Base-by-base conservation (phyloP, 37 sponge, comb jelly and placozoan species). In the Amphimedon queenslandica region DNA sequence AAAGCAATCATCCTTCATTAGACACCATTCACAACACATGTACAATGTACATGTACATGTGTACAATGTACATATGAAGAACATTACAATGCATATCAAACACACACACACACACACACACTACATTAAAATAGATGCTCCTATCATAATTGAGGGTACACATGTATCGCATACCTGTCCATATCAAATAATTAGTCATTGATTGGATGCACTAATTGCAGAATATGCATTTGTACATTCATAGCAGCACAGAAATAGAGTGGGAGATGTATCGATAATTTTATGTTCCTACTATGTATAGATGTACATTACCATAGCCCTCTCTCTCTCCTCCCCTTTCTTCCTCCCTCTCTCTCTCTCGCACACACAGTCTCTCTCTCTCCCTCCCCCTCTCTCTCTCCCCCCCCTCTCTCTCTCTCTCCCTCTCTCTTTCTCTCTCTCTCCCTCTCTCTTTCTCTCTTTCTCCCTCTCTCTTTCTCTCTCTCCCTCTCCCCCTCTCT, bases 261-360 rank as follows among this genome's bases (percentile, higher is more conserved):
- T 58, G 29, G 25, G 60, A 30, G 60, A 58, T 58, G 60, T 58
- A 27, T 29, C 60, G 29, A 3, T 2, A 29, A 58, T 58, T 30
- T 4, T 27, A 30, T 58, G 60, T n/a, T 4, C 4, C 28, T 30
- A 4, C 29, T 58, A 58, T 58, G 28, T 58, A 58, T 58, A 58
- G 28, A 58, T 27, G 60, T 58, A 29, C 29, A 5, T 21, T 67
- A 34, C 25, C n/a, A 13, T 67, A 20, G 21, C 1, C 40, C 69
- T n/a, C 20, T 41, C 32, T 34, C 11, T 24, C 69, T 27, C 38
- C 38, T 67, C 69, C 39, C 36, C 69, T 0, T 58, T 4, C 60
- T 4, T 29, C 69, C 69, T 67, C 38, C 69, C 69, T 2, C 4
- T 4, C 60, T 29, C n/a, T n/a, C n/a, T n/a, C n/a, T n/a, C n/a